Evolutionary conservation across 2,797 vertebrate species (phyloP).

Genomic region (Zalophus californianus): DNA sequence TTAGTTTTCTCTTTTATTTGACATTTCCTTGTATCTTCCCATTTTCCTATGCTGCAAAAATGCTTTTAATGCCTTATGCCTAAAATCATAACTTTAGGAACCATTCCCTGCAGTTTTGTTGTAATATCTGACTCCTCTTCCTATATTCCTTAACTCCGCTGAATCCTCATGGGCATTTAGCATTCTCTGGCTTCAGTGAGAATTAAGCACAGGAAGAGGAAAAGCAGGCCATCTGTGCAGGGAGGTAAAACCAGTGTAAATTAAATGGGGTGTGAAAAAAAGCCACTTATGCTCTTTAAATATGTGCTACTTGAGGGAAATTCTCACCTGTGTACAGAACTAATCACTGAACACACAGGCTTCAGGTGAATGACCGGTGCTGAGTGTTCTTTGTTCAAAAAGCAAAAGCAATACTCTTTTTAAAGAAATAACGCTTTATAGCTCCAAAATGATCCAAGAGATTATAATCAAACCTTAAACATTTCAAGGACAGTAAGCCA

Average conservation of each 20-base stretch:
- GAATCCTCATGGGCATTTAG: slow-evolving; percentile 41
- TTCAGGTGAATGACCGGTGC: background rate
- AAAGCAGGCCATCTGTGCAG: slow-evolving; percentile 76
- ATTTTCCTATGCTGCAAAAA: slow-evolving; percentile 7
- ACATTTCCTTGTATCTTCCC: background rate
- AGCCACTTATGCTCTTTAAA: slow-evolving; percentile 75
- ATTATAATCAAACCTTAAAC: slow-evolving; percentile 30
- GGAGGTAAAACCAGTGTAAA: slow-evolving; percentile 66
- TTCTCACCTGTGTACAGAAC: slow-evolving; percentile 58
- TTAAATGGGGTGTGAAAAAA: slow-evolving; percentile 80
- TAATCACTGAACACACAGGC: slow-evolving; percentile 63
- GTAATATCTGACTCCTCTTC: background rate
- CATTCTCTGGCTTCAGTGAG: slow-evolving; percentile 55
- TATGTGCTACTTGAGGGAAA: slow-evolving; percentile 68
- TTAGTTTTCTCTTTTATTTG: slow-evolving; percentile 11
- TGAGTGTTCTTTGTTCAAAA: slow-evolving; percentile 16
- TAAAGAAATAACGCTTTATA: background rate
- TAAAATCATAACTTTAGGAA: background rate
- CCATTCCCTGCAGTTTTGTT: background rate
- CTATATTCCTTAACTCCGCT: background rate
- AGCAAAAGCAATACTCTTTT: background rate
- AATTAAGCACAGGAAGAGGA: slow-evolving; percentile 67
- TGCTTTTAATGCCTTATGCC: background rate
- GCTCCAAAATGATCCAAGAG: background rate
- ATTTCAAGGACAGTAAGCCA: background rate